A percentile compares a stretch with the other conserved stretches of the same genome.
Evolutionary conservation across 2,888 invertebrate species (phyloP).

Genomic region (Hoplodrina ambigua): DNA sequence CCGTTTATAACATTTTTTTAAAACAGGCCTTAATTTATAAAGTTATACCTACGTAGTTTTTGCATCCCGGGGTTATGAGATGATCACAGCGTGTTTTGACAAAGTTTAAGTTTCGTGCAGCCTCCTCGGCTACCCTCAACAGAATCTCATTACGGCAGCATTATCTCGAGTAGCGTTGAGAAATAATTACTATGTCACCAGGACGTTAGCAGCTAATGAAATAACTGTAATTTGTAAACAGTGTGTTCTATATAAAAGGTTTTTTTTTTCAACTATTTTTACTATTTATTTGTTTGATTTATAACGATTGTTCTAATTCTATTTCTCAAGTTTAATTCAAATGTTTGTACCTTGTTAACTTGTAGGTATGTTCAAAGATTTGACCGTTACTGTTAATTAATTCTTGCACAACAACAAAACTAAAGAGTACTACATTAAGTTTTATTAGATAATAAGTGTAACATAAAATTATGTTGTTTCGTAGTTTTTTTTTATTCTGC

Average conservation of each 20-base stretch:
- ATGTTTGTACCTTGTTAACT: no score
- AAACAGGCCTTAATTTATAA: neutral
- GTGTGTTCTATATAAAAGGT: neutral
- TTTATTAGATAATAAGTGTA: neutral
- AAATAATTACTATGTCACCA: slow-evolving; percentile 64
- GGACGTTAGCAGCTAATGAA: slow-evolving; percentile 54
- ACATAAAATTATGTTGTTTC: no score
- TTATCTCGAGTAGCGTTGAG: slow-evolving; percentile 61
- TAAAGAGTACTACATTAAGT: neutral
- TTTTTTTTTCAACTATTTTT: neutral
- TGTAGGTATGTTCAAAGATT: no score
- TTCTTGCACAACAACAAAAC: neutral
- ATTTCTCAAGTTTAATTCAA: no score
- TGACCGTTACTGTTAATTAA: neutral
- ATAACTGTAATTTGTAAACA: slow-evolving; percentile 18
- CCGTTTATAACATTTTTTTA: no score
- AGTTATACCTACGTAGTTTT: slow-evolving; percentile 2
- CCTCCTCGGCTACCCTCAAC: slow-evolving; percentile 38
- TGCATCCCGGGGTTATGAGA: neutral
- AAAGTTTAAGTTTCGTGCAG: slow-evolving; percentile 32
- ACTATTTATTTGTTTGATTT: neutral
- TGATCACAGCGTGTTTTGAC: slow-evolving; percentile 30
- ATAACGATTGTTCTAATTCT: no score
- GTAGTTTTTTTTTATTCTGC: no score
- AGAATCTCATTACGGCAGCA: slow-evolving; percentile 66